Evolutionary conservation across 2,113 vertebrate genomes (phyloP).

Genomic region (Aegypius monachus): DNA sequence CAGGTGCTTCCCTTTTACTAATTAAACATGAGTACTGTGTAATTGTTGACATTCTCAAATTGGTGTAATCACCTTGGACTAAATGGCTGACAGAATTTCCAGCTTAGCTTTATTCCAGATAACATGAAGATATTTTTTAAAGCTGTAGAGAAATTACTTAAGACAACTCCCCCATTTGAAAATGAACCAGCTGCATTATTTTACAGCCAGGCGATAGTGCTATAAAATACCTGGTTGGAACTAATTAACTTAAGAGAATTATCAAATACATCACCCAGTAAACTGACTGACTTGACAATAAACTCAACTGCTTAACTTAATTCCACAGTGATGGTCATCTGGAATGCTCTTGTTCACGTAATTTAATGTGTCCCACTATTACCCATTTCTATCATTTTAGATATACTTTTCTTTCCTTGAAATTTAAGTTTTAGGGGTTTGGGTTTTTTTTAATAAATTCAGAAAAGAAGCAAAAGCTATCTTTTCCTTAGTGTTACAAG

Average conservation of each 20-base stretch:
- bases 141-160: neutral
- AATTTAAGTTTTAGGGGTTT: neutral
- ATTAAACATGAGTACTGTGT: constrained; percentile 61
- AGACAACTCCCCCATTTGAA: neutral
- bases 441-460: neutral
- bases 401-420: neutral
- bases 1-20: constrained; percentile 81
- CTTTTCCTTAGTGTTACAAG: neutral
- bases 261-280: neutral
- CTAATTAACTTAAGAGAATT: neutral
- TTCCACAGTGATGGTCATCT: neutral
- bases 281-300: neutral
- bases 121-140: constrained; percentile 9
- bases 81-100: constrained; percentile 21
- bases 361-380: neutral
- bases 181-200: neutral
- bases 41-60: constrained; percentile 55
- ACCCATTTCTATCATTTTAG: neutral
- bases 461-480: neutral
- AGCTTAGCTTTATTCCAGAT: constrained; percentile 12
- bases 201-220: neutral
- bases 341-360: neutral
- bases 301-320: neutral
- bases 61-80: constrained; percentile 48
- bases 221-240: neutral